Conservation (phyloP, 2,113 vertebrate genomes). For the Bos taurus region DNA sequence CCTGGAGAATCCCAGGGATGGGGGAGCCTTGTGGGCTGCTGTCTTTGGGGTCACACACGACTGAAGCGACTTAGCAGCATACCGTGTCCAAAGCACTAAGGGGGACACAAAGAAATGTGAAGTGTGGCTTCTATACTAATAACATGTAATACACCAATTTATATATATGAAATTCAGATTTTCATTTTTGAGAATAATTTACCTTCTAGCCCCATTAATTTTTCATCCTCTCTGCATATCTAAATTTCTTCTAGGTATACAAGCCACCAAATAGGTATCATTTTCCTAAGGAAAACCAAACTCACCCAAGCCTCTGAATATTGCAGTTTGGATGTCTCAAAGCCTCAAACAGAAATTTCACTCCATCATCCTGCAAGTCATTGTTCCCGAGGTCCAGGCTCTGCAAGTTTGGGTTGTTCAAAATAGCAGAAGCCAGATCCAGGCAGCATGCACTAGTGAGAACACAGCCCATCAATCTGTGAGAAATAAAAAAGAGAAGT, state of each 20-base stretch:
- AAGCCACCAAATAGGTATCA: not conserved
- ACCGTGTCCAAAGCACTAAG: not conserved
- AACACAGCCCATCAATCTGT: conserved; percentile 51
- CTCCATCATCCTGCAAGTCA: conserved; percentile 51
- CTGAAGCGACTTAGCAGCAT: not conserved
- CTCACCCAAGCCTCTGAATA: conserved; percentile 65
- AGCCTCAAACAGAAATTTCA: conserved; percentile 57
- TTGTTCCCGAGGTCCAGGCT: conserved; percentile 66
- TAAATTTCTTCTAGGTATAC: not conserved
- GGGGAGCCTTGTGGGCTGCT: no score
- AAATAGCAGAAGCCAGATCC: conserved; percentile 45
- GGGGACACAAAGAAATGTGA: not conserved
- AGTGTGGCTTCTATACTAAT: not conserved
- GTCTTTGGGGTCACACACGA: no score
- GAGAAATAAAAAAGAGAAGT: not conserved
- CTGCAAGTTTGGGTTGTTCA: conserved; percentile 42
- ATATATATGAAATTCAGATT: conserved; percentile 16
- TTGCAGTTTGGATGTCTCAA: conserved; percentile 53
- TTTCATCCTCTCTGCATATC: not conserved
- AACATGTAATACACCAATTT: not conserved
- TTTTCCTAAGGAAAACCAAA: conserved; percentile 17
- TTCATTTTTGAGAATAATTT: conserved; percentile 27
- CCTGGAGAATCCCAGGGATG: no score
- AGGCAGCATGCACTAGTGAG: conserved; percentile 53
- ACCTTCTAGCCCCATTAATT: not conserved